Evolutionary conservation across 2,113 vertebrate species (phyloP).

Genomic region (Hippolais icterina): DNA sequence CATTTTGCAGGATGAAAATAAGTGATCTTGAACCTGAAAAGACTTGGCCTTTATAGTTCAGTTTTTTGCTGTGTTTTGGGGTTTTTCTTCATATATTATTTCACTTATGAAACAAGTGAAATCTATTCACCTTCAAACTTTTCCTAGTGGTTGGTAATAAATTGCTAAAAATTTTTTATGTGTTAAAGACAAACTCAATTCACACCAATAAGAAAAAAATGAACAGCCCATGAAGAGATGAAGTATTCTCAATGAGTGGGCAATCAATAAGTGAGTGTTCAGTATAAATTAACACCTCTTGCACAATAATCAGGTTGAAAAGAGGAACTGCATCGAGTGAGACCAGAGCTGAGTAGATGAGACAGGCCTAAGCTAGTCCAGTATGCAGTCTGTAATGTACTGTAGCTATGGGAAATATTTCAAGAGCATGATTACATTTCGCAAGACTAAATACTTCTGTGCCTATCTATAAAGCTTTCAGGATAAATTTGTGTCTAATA

Average conservation of each 20-base stretch:
- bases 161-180: not conserved
- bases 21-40: not conserved
- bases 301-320: constrained; percentile 2
- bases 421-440: constrained; percentile 65
- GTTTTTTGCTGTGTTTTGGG: not conserved
- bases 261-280: not conserved
- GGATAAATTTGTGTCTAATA: constrained; percentile 63
- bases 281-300: constrained; percentile 39
- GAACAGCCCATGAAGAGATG: not conserved
- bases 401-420: constrained; percentile 57
- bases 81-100: constrained; percentile 21
- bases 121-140: constrained; percentile 44
- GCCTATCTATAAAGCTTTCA: constrained; percentile 68
- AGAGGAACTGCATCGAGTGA: not conserved
- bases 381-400: not conserved
- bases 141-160: constrained; percentile 7
- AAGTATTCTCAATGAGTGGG: constrained; percentile 23
- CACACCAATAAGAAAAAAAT: not conserved
- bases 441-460: constrained; percentile 66
- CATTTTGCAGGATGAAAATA: not conserved
- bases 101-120: not conserved
- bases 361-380: constrained; percentile 23
- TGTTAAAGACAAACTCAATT: constrained; percentile 48
- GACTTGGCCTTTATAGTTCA: not conserved
- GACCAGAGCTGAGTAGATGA: constrained; percentile 1